These are phyloP conservation scores for Archips xylosteana DNA, from an alignment of 2,888 invertebrate genomes.

Conservation along the genomic window DNA sequence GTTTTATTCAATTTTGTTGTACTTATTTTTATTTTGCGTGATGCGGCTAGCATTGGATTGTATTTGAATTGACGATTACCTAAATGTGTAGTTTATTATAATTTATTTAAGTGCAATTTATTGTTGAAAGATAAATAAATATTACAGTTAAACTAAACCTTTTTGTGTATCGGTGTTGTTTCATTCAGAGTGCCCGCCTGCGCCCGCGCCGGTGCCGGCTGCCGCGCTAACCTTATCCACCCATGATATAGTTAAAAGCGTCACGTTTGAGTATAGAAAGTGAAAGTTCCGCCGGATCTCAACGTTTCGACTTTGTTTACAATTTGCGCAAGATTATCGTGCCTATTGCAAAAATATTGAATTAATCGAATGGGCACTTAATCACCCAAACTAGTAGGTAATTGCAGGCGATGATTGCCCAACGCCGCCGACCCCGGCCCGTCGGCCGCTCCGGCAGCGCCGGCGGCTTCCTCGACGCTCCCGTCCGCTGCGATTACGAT, in stretches of 20 bases:
- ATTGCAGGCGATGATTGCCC: slow-evolving; percentile 27
- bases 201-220: not conserved
- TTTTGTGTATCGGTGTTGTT: slow-evolving; percentile 1
- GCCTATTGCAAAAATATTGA: slow-evolving; percentile 30
- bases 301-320: not conserved
- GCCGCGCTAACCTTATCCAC: not conserved
- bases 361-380: slow-evolving; percentile 29
- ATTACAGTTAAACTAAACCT: slow-evolving; percentile 32
- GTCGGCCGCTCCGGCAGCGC: not conserved
- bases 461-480: not conserved
- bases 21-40: slow-evolving; percentile 49
- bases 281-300: slow-evolving; percentile 33
- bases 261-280: slow-evolving; percentile 11
- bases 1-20: slow-evolving; percentile 55
- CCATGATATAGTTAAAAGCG: not conserved
- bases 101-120: slow-evolving; percentile 72
- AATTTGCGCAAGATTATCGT: slow-evolving; percentile 5
- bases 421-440: not conserved
- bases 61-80: slow-evolving; percentile 75
- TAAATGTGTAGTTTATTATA: slow-evolving; percentile 75
- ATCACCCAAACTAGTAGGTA: slow-evolving; percentile 15
- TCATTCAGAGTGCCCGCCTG: not conserved
- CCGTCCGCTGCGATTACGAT: not conserved
- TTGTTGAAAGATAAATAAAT: slow-evolving; percentile 71
- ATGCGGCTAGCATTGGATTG: slow-evolving; percentile 50